These are phyloP conservation scores for Poecilobothrus nobilitatus DNA, from an alignment of 2,888 invertebrate genomes.

Conservation along the genomic window DNA sequence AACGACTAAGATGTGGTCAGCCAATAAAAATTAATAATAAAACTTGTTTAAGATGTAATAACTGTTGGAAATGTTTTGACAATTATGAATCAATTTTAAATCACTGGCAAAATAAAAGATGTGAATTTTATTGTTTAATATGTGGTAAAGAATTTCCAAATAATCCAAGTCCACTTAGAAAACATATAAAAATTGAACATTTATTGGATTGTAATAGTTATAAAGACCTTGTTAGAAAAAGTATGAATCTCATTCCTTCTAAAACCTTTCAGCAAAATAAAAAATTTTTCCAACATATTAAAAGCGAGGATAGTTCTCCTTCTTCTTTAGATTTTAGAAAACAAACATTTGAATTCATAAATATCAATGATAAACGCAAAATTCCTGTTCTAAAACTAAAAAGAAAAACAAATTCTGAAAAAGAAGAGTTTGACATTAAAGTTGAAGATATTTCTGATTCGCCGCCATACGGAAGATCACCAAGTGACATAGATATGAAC, in stretches of 20 bases:
- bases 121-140: conserved; percentile 33
- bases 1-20: conserved; percentile 28
- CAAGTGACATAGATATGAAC: background rate
- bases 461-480: background rate
- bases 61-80: conserved; percentile 32
- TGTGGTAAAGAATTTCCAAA: conserved; percentile 32
- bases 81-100: conserved; percentile 31
- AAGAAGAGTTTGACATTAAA: conserved; percentile 9
- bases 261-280: conserved; percentile 11
- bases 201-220: conserved; percentile 29
- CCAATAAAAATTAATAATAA: conserved; percentile 28
- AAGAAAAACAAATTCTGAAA: background rate
- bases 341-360: too few species aligned
- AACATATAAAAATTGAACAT: conserved; percentile 31
- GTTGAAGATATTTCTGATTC: background rate
- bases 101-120: conserved; percentile 33
- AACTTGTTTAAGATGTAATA: conserved; percentile 33
- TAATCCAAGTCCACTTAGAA: conserved; percentile 30
- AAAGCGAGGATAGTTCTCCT: background rate
- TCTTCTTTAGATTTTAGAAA: background rate
- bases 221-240: conserved; percentile 15
- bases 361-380: background rate
- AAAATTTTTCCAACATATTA: background rate
- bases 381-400: conserved; percentile 7
- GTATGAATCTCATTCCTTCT: conserved; percentile 13